Evolutionary conservation across 1,140 invertebrate genomes (phyloP), one percentile per base, ranked within the genome.

Genomic region (Drosophila willistoni): DNA sequence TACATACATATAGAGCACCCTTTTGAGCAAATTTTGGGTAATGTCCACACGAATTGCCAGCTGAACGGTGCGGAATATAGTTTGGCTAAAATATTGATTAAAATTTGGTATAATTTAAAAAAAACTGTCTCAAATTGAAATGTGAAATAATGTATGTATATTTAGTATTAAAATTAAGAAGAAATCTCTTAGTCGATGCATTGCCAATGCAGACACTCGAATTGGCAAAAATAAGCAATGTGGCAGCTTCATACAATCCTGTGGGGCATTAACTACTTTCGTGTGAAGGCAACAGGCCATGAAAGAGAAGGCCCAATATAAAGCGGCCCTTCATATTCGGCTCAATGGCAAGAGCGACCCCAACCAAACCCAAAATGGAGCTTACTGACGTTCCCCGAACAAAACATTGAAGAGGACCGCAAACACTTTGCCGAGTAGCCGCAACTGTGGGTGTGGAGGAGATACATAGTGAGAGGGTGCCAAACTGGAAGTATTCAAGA

Each of bases 341-440:
- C 14, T 19, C 44, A 47, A 47, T 47, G 44, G 44, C 14, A 14
- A 17, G 44, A 51, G 44, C 44, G 9, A 51, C 17, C 17, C 14
- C 44, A 51, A 22, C 17, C 44, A 7, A 7, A 1, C n/a, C 44
- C 2, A 22, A 47, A 51, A 51, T 10, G 44, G 3, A 51, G 17
- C 44, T 12, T 19, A 51, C 19, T 22, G 44, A 51, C 17, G 17
- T 22, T 51, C 17, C 7, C 17, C 10, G 44, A 51, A 22, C 44
- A 51, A 51, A 51, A 51, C 44, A 51, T 51, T 9, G 44, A 22
- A 51, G 17, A 51, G 44, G 17, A 51, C 44, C 44, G 44, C 44
- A 51, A 51, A 51, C 44, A 51, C 44, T 51, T 51, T 51, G 44
- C 44, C 22, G 44, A 51, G 44, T 51, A 51, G 44, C 44, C 44